Evolutionary conservation across 1,140 invertebrate genomes (phyloP).

Genomic region (Vollenhovia emeryi): DNA sequence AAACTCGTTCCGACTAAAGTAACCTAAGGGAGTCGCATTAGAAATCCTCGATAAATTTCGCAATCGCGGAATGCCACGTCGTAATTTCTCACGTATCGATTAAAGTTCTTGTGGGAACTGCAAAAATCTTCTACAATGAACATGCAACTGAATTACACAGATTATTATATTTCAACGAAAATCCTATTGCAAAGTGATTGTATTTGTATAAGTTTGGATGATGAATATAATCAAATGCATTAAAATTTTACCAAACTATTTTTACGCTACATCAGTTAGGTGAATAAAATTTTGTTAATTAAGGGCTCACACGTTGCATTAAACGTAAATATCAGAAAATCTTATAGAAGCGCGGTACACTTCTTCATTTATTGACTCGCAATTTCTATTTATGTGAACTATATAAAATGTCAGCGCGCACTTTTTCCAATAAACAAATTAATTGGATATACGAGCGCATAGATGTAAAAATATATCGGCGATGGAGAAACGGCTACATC

Average conservation of each 20-base stretch:
- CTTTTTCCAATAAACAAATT: background rate
- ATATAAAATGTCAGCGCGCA: background rate
- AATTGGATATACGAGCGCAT: background rate
- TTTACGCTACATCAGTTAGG: background rate
- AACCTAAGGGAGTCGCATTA: background rate
- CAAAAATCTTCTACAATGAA: background rate
- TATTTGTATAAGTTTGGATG: background rate
- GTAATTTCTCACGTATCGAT: background rate
- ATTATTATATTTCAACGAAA: background rate
- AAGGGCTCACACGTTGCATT: background rate
- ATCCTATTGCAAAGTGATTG: too few relatives aligned
- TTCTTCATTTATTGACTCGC: background rate
- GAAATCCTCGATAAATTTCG: slow-evolving; percentile 11
- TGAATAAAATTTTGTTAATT: background rate
- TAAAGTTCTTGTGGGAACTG: background rate
- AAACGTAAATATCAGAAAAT: background rate
- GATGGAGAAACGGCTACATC: background rate
- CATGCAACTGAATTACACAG: background rate
- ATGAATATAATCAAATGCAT: background rate
- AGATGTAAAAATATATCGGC: background rate
- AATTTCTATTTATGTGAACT: background rate
- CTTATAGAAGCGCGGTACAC: background rate
- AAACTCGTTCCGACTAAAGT: slow-evolving; percentile 34
- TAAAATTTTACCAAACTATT: background rate
- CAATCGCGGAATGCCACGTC: background rate